These are phyloP conservation scores for Halichoeres trimaculatus DNA, from an alignment of 2,113 vertebrate genomes.

Conservation along the genomic window DNA sequence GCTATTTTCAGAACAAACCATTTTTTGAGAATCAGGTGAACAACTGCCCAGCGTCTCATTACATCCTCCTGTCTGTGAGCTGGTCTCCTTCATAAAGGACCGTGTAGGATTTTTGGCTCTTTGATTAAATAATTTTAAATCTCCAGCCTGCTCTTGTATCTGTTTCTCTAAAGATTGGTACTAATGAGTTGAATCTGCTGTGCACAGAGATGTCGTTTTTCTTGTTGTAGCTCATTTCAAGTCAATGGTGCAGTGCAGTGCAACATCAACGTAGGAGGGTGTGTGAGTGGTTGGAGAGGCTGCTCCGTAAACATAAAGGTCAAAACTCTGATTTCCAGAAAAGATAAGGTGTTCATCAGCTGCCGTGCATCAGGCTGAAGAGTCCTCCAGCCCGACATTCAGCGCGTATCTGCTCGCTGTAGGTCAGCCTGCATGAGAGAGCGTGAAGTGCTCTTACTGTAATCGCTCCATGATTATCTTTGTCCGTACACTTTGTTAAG, in stretches of 20 bases:
- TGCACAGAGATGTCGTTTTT: background rate
- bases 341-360: slow-evolving; percentile 34
- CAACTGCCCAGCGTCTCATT: too few species aligned
- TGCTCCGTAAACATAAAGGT: slow-evolving; percentile 25
- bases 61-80: too few species aligned
- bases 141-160: background rate
- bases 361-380: slow-evolving; percentile 1
- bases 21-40: too few species aligned
- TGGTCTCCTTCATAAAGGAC: too few species aligned
- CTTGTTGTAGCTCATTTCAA: background rate
- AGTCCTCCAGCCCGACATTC: slow-evolving; percentile 17
- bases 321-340: slow-evolving; percentile 42
- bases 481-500: slow-evolving; percentile 5
- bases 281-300: background rate
- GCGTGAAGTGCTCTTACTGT: slow-evolving; percentile 60
- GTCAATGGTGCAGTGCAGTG: background rate
- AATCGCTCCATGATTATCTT: slow-evolving; percentile 57
- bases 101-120: too few species aligned
- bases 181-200: background rate
- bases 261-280: background rate
- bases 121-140: too few species aligned
- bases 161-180: too few species aligned
- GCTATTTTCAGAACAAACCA: too few species aligned
- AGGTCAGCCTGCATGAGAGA: slow-evolving; percentile 49
- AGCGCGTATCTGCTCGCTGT: slow-evolving; percentile 40